phyloP scores from a whole-genome alignment of 2,888 invertebrate species.

The Julus scanicus region DNA sequence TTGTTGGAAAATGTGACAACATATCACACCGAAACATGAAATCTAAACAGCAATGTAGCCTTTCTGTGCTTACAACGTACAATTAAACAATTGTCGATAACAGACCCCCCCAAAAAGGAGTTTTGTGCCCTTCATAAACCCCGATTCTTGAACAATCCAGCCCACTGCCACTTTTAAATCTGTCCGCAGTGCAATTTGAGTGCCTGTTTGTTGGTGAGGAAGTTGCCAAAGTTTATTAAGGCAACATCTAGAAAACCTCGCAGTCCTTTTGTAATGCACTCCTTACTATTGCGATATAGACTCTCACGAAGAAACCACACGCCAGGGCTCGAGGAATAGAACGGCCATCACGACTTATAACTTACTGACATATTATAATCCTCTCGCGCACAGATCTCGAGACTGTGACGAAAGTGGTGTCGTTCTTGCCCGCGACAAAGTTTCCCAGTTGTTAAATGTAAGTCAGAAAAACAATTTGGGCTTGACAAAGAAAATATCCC shows the following conservation, averaged over 20 bases:
- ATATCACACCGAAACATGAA: too few species aligned
- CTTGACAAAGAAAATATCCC: not conserved
- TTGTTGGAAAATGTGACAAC: too few species aligned
- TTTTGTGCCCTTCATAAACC: too few species aligned
- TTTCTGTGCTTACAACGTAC: too few species aligned
- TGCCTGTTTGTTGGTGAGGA: not conserved
- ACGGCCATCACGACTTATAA: not conserved
- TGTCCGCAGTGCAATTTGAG: not conserved
- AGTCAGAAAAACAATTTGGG: not conserved
- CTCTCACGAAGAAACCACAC: not conserved
- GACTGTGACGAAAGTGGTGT: not conserved
- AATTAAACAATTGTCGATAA: too few species aligned
- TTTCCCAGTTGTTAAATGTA: not conserved
- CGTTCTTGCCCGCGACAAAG: not conserved
- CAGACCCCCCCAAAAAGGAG: too few species aligned
- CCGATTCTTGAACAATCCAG: not conserved
- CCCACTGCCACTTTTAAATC: constrained; percentile 3
- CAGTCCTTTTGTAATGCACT: too few species aligned
- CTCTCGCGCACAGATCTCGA: not conserved
- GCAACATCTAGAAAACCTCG: too few species aligned
- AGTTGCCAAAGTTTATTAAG: too few species aligned
- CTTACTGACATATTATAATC: too few species aligned
- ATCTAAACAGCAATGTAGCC: too few species aligned
- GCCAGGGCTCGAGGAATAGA: not conserved
- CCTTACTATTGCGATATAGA: too few species aligned